Percentiles rank a stretch among this genome's conserved stretches.
phyloP scores from a whole-genome alignment of 2,113 vertebrate species.

The Ranitomeya variabilis region DNA sequence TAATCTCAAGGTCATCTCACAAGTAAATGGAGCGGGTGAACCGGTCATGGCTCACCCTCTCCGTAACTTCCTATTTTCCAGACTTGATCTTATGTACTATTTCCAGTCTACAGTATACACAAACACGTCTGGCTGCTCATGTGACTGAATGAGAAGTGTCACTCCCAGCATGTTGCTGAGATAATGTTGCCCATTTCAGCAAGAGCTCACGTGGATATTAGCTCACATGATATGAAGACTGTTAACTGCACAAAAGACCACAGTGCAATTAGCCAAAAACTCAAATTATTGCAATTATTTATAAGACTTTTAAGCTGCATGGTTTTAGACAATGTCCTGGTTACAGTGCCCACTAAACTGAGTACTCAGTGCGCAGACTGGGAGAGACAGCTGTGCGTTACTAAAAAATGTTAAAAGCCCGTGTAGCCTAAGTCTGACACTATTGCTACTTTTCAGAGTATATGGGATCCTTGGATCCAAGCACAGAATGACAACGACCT shows the following conservation, averaged over 20 bases:
- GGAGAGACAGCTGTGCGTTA: no score
- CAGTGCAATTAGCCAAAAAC: background rate
- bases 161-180: background rate
- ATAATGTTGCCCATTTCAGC: background rate
- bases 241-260: background rate
- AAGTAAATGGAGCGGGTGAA: background rate
- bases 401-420: no score
- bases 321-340: no score
- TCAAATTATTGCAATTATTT: background rate
- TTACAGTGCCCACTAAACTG: no score
- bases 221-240: background rate
- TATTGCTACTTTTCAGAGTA: no score
- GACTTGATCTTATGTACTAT: background rate
- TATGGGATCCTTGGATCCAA: no score
- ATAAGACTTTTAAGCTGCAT: no score
- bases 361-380: no score
- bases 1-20: no score
- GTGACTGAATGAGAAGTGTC: background rate
- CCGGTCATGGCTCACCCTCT: no score
- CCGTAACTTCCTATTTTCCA: background rate
- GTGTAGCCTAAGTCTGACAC: no score
- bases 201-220: background rate
- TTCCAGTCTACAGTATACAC: background rate
- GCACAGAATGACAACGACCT: no score
- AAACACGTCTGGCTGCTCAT: background rate